These are phyloP conservation scores for Leguminivora glycinivorella DNA, from an alignment of 1,140 invertebrate species.

Conservation along the genomic window DNA sequence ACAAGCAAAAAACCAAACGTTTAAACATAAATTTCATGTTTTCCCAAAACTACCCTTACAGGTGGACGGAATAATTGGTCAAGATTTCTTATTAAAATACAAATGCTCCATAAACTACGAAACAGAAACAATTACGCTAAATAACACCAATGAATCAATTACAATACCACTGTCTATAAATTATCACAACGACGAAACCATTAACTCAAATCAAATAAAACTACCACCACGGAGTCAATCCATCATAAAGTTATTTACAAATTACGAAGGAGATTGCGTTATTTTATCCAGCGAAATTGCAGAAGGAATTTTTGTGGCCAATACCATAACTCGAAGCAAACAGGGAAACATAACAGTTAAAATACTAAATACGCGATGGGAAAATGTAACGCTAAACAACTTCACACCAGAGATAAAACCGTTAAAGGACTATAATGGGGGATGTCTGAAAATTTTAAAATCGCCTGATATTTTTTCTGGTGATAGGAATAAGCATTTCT, in stretches of 20 bases:
- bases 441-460: too few species aligned
- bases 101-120: slow-evolving; percentile 1
- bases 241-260: slow-evolving; percentile 35
- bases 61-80: slow-evolving; percentile 38
- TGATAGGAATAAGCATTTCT: too few species aligned
- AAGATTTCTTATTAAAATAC: slow-evolving; percentile 36
- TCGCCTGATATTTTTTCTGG: too few species aligned
- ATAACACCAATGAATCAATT: not conserved
- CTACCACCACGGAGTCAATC: slow-evolving; percentile 31
- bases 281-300: not conserved
- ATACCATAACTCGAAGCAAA: not conserved
- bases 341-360: not conserved
- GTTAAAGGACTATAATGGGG: slow-evolving; percentile 34
- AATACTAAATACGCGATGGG: slow-evolving; percentile 15
- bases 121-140: not conserved
- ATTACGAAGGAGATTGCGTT: not conserved
- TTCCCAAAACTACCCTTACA: slow-evolving; percentile 38
- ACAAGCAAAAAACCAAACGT: not conserved
- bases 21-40: slow-evolving; percentile 39
- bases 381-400: slow-evolving; percentile 28
- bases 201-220: not conserved
- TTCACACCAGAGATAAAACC: slow-evolving; percentile 33
- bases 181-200: not conserved
- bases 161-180: not conserved
- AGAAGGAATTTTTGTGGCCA: not conserved